Evolutionary conservation across 1,140 invertebrate species (phyloP).

Genomic region (Zaprionus tsacasi): DNA sequence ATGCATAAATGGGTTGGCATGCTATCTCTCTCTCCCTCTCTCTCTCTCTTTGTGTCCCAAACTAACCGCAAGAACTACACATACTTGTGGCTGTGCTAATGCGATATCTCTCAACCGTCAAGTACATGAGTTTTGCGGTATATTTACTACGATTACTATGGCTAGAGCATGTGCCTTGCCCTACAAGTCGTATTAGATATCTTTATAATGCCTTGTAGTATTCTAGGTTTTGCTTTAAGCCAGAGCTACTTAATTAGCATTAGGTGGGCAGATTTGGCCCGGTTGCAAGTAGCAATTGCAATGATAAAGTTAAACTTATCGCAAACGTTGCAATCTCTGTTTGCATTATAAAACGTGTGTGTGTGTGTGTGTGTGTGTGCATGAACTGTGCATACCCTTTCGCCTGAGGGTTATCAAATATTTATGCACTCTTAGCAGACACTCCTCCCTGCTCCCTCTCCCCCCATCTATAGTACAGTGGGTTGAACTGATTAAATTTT

Average conservation of each 20-base stretch:
- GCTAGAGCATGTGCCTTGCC: no score
- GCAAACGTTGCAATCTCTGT: conserved; percentile 47
- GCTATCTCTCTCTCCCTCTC: conserved; percentile 25
- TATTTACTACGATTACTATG: no score
- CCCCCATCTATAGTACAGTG: conserved; percentile 4
- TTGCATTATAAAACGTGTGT: conserved; percentile 37
- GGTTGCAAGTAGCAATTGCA: conserved; percentile 45
- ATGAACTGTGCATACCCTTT: conserved; percentile 1
- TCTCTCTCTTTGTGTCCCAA: conserved; percentile 43
- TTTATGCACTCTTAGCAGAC: conserved; percentile 7
- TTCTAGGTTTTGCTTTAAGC: background rate
- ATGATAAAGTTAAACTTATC: conserved; percentile 45
- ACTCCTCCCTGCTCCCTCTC: background rate
- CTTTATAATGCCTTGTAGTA: background rate
- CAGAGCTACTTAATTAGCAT: conserved; percentile 22
- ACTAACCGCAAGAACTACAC: conserved; percentile 59
- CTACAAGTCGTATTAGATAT: background rate
- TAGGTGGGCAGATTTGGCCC: conserved; percentile 19
- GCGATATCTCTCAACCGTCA: conserved; percentile 14
- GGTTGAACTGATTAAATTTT: conserved; percentile 75
- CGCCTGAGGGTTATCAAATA: background rate
- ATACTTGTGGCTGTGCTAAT: conserved; percentile 58
- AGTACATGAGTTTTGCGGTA: conserved; percentile 62
- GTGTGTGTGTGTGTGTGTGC: background rate
- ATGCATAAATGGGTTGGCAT: background rate